phyloP scores from a whole-genome alignment of 2,888 invertebrate species.

The Cartodere bifasciata region DNA sequence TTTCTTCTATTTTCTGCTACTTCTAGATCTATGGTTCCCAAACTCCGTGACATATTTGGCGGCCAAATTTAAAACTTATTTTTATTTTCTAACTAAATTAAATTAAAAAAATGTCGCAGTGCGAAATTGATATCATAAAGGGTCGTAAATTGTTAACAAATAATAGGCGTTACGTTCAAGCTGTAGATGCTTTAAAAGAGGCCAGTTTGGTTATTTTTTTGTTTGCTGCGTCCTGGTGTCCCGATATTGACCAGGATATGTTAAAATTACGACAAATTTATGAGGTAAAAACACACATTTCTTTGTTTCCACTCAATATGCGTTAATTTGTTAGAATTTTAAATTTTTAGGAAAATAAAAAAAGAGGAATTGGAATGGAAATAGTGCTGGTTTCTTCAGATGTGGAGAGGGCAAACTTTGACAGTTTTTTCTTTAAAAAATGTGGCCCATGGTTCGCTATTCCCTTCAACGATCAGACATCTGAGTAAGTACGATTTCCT shows the following conservation, averaged over 20 bases:
- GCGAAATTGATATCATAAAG: too few species aligned
- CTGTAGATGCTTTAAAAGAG: slow-evolving; percentile 5
- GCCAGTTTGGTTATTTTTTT: slow-evolving; percentile 6
- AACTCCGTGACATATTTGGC: too few species aligned
- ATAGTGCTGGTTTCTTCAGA: slow-evolving; percentile 7
- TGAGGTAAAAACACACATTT: slow-evolving; percentile 4
- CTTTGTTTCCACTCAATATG: not conserved
- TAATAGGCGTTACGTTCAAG: too few species aligned
- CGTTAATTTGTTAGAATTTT: not conserved
- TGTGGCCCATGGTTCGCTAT: slow-evolving; percentile 8
- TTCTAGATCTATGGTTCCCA: too few species aligned
- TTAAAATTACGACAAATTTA: slow-evolving; percentile 4
- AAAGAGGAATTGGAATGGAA: slow-evolving; percentile 6
- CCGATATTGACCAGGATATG: slow-evolving; percentile 3
- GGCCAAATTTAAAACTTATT: too few species aligned
- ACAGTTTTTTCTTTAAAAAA: slow-evolving; percentile 5
- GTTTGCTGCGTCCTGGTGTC: slow-evolving; percentile 7
- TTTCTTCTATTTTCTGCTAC: too few species aligned
- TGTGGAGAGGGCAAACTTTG: slow-evolving; percentile 5
- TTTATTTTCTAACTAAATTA: too few species aligned
- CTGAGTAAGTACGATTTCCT: too few species aligned
- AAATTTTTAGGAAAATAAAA: slow-evolving; percentile 9
- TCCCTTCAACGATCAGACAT: slow-evolving; percentile 6
- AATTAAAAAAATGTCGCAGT: too few species aligned
- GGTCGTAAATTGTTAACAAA: too few species aligned